These are phyloP conservation scores for Automeris io DNA, from an alignment of 2,888 invertebrate genomes.

Conservation along the genomic window DNA sequence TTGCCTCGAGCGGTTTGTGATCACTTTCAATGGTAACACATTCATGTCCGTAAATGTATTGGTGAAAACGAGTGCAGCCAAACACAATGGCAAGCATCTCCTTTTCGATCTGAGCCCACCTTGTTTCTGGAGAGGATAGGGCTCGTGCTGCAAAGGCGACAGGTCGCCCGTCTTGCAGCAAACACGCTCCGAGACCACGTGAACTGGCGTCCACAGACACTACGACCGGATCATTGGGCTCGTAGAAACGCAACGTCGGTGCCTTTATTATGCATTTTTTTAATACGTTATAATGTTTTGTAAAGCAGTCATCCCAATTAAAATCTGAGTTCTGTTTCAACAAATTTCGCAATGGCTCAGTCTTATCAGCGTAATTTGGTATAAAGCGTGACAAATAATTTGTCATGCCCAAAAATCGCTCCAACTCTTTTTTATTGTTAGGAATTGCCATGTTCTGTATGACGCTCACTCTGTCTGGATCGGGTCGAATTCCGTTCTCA, in stretches of 20 bases:
- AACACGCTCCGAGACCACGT: neutral
- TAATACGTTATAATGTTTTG: no score
- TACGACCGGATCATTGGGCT: neutral
- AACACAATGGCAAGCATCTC: conserved; percentile 17
- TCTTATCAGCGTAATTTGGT: conserved; percentile 2
- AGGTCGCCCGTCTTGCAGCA: conserved; percentile 1
- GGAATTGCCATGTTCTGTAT: conserved; percentile 2
- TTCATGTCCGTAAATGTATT: conserved; percentile 17
- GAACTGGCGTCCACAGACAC: neutral
- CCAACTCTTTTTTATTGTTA: conserved; percentile 1
- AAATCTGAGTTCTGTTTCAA: no score
- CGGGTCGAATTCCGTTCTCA: neutral
- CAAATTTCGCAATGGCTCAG: no score
- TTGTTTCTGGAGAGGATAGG: neutral
- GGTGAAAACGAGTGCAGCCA: conserved; percentile 15
- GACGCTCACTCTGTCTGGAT: neutral
- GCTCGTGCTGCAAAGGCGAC: conserved; percentile 1
- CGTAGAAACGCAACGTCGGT: neutral
- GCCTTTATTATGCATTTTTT: no score
- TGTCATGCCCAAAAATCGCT: conserved; percentile 7
- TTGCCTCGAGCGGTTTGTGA: conserved; percentile 1
- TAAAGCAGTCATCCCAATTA: no score
- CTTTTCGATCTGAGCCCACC: conserved; percentile 15
- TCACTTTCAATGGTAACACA: conserved; percentile 2
- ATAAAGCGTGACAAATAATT: conserved; percentile 7